Base-by-base conservation (phyloP, 1,140 invertebrate species). In the Mamestra configurata region DNA sequence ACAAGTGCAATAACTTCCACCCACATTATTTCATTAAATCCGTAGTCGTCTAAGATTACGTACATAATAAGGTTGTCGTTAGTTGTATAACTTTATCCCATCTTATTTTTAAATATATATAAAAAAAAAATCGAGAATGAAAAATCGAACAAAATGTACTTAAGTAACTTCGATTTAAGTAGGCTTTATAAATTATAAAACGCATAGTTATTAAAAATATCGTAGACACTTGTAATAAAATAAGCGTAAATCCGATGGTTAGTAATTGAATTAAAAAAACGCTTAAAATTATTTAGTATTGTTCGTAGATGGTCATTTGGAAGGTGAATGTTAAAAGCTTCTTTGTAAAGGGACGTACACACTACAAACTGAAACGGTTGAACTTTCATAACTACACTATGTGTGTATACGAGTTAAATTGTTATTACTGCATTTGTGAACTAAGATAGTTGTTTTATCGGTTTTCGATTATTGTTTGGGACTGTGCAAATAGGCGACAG, bases 101-200 rank as follows among this genome's bases (percentile, higher is more conserved):
- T 90, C 82, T 88, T 92, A 89, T 79, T 88, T 91, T 84, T 86
- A 82, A 85, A 88, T 78, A 78, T 68, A 78, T 70, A 70, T 66
- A 64, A 82, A 86, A 11, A 85, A 83, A 79, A 85, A 88, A 88
- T 89, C 86, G 86, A 87, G 84, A 90, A 88, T 88, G 82, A 87
- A 85, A 88, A 88, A 93, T 92, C 89, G 91, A 94, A 93, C 92
- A 93, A 92, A 93, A 93, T 93, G 93, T 95, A 95, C 93, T 94
- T 95, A 94, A 94, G 91, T 92, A 94, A 93, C 84, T 85, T 93
- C 86, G 90, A 86, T 91, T 87, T 93, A 92, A 90, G 90, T 94
- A 93, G 89, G 92, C 92, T 95, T 95, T 92, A 93, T 93, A 95
- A 95, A 93, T 93, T 93, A 92, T 94, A 92, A 80, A 78, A 93